Conservation (phyloP, 1,140 invertebrate genomes). For the Muscidifurax raptorellus region DNA sequence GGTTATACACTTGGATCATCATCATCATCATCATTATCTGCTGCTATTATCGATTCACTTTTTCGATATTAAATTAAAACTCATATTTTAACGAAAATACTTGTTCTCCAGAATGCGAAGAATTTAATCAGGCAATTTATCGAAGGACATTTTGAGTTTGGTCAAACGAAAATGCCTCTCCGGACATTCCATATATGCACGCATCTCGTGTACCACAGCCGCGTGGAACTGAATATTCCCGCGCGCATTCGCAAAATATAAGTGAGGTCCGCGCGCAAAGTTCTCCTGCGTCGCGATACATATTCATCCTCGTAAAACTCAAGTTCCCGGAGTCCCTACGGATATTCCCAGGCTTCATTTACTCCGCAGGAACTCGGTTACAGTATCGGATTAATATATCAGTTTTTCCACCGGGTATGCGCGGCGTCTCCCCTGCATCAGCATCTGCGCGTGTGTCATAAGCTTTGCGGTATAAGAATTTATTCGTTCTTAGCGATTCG, state of each 20-base stretch:
- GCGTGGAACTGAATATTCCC: not conserved
- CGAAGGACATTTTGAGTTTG: too few relatives aligned
- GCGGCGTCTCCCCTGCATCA: not conserved
- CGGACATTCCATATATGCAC: too few relatives aligned
- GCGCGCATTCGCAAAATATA: not conserved
- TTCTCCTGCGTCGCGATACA: slow-evolving; percentile 12
- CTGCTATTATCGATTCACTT: too few relatives aligned
- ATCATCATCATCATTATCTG: too few relatives aligned
- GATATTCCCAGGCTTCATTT: slow-evolving; percentile 49
- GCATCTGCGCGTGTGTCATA: too few relatives aligned
- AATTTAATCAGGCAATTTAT: too few relatives aligned
- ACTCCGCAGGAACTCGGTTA: slow-evolving; percentile 35
- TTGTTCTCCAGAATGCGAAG: too few relatives aligned
- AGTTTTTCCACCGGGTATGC: not conserved
- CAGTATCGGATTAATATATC: slow-evolving; percentile 34
- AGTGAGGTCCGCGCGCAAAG: not conserved
- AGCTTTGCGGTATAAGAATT: not conserved
- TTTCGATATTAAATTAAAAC: too few relatives aligned
- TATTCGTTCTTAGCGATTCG: not conserved
- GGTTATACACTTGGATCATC: too few relatives aligned
- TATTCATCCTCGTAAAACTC: slow-evolving; percentile 37
- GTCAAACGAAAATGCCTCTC: too few relatives aligned
- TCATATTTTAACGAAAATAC: too few relatives aligned
- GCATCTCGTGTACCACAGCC: not conserved
- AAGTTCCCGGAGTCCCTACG: slow-evolving; percentile 7